Conservation (phyloP, 2,797 vertebrate genomes). For the Chaenodraco wilsoni region DNA sequence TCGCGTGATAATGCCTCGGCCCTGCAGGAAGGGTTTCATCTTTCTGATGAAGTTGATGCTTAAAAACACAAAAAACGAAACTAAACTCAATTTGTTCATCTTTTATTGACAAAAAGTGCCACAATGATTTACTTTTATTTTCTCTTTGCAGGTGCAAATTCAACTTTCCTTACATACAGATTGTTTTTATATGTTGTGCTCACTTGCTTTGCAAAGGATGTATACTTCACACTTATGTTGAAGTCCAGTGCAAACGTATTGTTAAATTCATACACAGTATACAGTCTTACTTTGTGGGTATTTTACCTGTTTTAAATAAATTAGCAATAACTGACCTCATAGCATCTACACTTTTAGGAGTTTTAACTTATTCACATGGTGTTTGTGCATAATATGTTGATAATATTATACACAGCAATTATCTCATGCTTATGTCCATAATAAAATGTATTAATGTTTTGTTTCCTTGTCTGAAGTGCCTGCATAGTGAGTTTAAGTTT, state of each 20-base stretch:
- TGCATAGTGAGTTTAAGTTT: background rate
- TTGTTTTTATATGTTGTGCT: too few relatives aligned
- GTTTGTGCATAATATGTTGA: background rate
- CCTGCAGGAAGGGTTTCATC: background rate
- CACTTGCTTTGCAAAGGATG: too few relatives aligned
- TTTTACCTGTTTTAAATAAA: too few relatives aligned
- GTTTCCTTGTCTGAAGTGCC: background rate
- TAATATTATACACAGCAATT: background rate
- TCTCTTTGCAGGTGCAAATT: background rate
- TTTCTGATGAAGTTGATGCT: background rate
- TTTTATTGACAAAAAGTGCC: background rate
- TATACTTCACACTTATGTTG: too few relatives aligned
- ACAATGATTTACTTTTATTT: background rate
- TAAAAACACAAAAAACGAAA: too few relatives aligned
- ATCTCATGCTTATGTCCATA: background rate
- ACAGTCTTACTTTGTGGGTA: too few relatives aligned
- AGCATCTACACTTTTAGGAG: background rate
- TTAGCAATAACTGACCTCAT: background rate
- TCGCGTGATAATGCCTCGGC: slow-evolving; percentile 42
- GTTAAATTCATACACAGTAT: too few relatives aligned
- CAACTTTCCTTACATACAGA: background rate
- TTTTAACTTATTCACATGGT: background rate
- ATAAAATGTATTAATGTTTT: background rate
- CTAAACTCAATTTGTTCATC: too few relatives aligned
- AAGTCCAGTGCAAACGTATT: too few relatives aligned